Evolutionary conservation across 2,113 vertebrate species (phyloP), one percentile per base, ranked within the genome.

Genomic region (Coreoperca whiteheadi): DNA sequence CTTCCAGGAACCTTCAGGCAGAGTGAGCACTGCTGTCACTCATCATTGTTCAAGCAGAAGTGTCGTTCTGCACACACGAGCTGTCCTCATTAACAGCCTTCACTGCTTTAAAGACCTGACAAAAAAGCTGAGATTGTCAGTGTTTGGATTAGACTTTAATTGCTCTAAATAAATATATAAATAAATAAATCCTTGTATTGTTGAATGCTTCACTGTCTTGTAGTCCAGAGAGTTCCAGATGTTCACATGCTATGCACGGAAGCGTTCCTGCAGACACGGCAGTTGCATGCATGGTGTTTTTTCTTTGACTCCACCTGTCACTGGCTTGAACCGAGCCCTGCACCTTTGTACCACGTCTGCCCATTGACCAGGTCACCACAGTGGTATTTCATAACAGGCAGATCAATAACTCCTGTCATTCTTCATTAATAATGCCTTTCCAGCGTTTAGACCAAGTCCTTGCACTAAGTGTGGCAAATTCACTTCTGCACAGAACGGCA

Each of bases 351-450:
- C 25, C 77, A 32, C 46, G 1, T 75, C 61, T 54, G 2, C 59
- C 61, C 23, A 48, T 71, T 86, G 82, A 76, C 79, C 65, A 72
- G 14, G 34, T 37, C 75, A 43, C 88, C 86, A 84, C 85, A 67
- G 82, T 21, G 68, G 68, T 89, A 71, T 91, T 88, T 90, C 51
- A 75, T 88, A 80, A 73, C 92, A 87, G 69, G 64, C 80, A 10
- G 88, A 92, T 94, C 86, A 81, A 92, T 93, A 87, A 11, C 53
- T 67, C 59, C 87, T 88, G 89, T 92, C 93, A 83, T 59, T 82
- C 82, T 86, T 80, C 48, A 91, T 92, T 79, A 89, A 77, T 71
- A 78, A 84, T 43, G 18, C 63, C 56, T 64, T 68, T 10, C 14
- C 41, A 74, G 74, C 61, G 67, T 86, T 84, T 80, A 81, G 34